Evolutionary conservation across 2,113 vertebrate genomes (phyloP), one percentile per base, ranked within the genome.

Genomic region (Asarcornis scutulata): DNA sequence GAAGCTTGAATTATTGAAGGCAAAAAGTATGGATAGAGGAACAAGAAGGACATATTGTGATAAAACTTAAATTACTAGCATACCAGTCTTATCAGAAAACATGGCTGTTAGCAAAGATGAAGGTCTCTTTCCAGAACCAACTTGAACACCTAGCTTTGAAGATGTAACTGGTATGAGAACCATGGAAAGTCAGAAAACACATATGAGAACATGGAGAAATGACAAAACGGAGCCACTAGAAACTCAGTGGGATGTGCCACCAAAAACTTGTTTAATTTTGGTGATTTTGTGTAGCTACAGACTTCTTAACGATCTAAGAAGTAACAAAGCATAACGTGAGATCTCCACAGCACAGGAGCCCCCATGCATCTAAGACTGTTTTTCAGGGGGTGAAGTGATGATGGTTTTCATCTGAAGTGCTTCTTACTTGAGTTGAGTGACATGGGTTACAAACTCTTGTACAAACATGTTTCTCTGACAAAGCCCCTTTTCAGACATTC

Each of bases 401-500:
- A 31, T 34, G 15, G 23, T 58, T 86, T 88, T 69, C 66, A 14
- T 32, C 9, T 72, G 31, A 68, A 59, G 27, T 60, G 31, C 15
- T 87, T 80, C 59, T 58, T 48, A 50, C 42, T 60, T 58, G 34
- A 73, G 16, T 31, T 68, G 40, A 89, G 62, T 52, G 12, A 75
- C 3, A 0, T 20, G 38, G 26, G 31, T 69, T 78, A 23, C 25
- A 76, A 48, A 13, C 34, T 36, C 66, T 79, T 44, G 14, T 36
- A 44, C 62, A 67, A 90, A 84, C 36, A 11, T 0, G 42, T 31
- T 89, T 46, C 36, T 86, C 75, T 77, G 17, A 52, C 6, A 83
- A 85, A 89, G 9, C 10, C 71, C 6, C 38, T 67, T 93, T 86
- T 73, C 83, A 91, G 63, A 74, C 38, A 72, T 38, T 73, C 17